A percentile compares a stretch with the other conserved stretches of the same genome.
Evolutionary conservation across 2,797 vertebrate genomes (phyloP).

Genomic region (Rhinella marina): DNA sequence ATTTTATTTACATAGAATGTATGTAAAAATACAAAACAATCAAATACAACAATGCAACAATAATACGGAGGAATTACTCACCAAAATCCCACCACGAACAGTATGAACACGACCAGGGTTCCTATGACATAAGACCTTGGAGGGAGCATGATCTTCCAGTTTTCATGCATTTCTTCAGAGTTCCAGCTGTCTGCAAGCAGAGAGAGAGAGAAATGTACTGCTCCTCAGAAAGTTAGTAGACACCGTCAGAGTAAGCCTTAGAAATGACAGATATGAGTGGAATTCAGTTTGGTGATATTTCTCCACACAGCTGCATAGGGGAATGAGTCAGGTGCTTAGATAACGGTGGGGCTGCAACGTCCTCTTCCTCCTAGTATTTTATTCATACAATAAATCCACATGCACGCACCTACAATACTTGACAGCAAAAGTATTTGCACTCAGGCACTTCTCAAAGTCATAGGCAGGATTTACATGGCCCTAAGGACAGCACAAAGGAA

Average conservation of each 20-base stretch:
- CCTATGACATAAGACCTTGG: background rate
- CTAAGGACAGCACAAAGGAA: too few species aligned
- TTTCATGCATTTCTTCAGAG: background rate
- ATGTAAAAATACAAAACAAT: too few species aligned
- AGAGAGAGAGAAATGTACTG: background rate
- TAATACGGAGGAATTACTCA: background rate
- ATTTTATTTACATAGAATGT: too few species aligned
- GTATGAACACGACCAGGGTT: background rate
- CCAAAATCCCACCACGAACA: constrained; percentile 16
- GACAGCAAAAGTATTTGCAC: too few species aligned
- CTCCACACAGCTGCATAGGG: background rate
- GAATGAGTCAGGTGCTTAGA: background rate
- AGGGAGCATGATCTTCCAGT: background rate
- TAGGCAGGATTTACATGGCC: too few species aligned
- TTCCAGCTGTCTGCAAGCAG: background rate
- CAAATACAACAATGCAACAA: background rate
- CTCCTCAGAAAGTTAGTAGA: background rate
- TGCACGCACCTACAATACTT: too few species aligned
- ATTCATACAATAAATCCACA: background rate
- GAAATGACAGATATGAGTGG: background rate
- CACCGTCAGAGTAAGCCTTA: background rate
- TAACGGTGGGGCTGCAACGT: background rate
- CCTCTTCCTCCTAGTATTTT: background rate
- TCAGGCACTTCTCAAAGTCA: too few species aligned
- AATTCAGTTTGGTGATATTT: background rate